A percentile compares a stretch with the other conserved stretches of the same genome.
Evolutionary conservation across 2,888 invertebrate species (phyloP).

Genomic region (Slavum lentiscoides): DNA sequence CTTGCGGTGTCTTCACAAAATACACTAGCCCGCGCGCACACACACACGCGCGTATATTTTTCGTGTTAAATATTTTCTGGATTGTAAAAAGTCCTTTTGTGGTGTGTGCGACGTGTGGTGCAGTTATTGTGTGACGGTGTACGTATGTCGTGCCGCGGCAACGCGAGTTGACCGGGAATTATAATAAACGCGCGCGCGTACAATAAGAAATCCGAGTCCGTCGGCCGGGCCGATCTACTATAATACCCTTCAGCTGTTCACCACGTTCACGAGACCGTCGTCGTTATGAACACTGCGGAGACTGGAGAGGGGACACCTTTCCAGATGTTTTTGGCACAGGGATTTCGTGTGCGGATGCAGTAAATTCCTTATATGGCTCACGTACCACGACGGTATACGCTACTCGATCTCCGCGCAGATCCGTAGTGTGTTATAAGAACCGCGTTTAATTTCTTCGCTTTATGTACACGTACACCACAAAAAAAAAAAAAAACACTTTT

Average conservation of each 20-base stretch:
- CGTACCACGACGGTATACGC: too few relatives aligned
- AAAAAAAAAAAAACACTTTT: too few relatives aligned
- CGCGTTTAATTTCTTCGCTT: too few relatives aligned
- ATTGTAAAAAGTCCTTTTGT: slow-evolving; percentile 21
- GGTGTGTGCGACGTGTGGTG: background rate
- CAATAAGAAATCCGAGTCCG: slow-evolving; percentile 27
- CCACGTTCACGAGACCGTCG: background rate
- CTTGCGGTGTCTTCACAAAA: background rate
- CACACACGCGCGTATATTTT: background rate
- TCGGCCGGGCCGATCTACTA: background rate
- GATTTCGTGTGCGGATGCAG: slow-evolving; percentile 4
- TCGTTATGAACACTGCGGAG: background rate
- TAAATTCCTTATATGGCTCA: slow-evolving; percentile 20
- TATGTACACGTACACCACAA: too few relatives aligned
- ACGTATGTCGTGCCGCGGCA: background rate
- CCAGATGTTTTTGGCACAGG: slow-evolving; percentile 45
- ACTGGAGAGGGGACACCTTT: slow-evolving; percentile 23
- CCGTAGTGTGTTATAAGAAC: too few relatives aligned
- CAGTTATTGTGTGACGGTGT: background rate
- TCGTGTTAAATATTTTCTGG: slow-evolving; percentile 28
- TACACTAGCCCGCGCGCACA: background rate
- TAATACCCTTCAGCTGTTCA: background rate
- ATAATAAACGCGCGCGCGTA: background rate
- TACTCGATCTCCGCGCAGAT: too few relatives aligned
- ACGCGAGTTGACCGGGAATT: slow-evolving; percentile 23